Percentiles rank a stretch among this genome's conserved stretches.
Evolutionary conservation across 1,140 invertebrate species (phyloP).

Genomic region (Drosophila mojavensis): DNA sequence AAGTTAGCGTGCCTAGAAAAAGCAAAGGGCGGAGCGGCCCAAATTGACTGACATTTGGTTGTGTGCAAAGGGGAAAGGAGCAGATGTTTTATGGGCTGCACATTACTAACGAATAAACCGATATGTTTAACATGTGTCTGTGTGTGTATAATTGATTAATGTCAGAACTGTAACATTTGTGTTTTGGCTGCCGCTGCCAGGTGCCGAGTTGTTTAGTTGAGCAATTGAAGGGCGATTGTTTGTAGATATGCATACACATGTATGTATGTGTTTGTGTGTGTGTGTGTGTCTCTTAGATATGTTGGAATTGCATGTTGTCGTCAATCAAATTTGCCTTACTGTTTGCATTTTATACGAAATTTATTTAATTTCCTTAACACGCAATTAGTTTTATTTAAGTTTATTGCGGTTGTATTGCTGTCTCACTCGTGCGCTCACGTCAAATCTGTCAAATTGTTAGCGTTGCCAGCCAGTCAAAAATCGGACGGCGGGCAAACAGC

Average conservation of each 20-base stretch:
- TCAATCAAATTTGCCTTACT: constrained; percentile 81
- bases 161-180: constrained; percentile 64
- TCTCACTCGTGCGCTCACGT: constrained; percentile 40
- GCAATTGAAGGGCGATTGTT: constrained; percentile 48
- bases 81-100: constrained; percentile 22
- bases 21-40: constrained; percentile 49
- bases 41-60: constrained; percentile 53
- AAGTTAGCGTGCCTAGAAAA: constrained; percentile 63
- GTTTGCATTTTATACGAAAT: constrained; percentile 77
- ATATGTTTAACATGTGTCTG: constrained; percentile 11
- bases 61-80: not conserved
- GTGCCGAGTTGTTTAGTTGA: constrained; percentile 72
- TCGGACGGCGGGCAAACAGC: constrained; percentile 18
- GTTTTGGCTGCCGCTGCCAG: constrained; percentile 49
- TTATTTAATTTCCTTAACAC: constrained; percentile 82
- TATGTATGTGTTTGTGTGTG: constrained; percentile 6
- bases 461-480: constrained; percentile 58
- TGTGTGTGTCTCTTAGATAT: constrained; percentile 4
- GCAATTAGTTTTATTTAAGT: constrained; percentile 83
- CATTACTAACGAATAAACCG: constrained; percentile 23
- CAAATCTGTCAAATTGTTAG: constrained; percentile 70
- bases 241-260: no score
- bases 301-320: constrained; percentile 74
- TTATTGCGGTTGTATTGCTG: constrained; percentile 75
- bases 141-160: constrained; percentile 68